phyloP scores from a whole-genome alignment of 2,888 invertebrate species.

The Hecatera dysodea region DNA sequence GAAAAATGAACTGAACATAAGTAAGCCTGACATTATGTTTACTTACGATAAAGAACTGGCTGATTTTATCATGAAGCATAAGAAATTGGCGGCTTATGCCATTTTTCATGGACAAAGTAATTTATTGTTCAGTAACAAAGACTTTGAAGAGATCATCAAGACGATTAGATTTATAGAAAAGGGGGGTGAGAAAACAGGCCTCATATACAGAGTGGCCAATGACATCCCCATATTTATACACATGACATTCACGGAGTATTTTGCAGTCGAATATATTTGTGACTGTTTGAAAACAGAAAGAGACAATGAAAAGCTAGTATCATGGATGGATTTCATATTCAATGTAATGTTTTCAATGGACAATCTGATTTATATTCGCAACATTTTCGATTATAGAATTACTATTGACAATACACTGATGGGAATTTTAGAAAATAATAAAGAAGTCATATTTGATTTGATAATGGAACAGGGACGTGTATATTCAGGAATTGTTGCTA shows the following conservation, averaged over 20 bases:
- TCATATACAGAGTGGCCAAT: conserved; percentile 31
- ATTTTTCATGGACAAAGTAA: conserved; percentile 12
- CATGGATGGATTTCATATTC: conserved; percentile 5
- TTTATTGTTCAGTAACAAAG: conserved; percentile 20
- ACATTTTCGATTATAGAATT: conserved; percentile 14
- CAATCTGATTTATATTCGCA: not conserved
- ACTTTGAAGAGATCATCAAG: conserved; percentile 26
- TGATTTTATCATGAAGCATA: conserved; percentile 45
- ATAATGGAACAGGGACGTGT: not conserved
- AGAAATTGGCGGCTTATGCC: conserved; percentile 46
- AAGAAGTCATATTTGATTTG: conserved; percentile 2
- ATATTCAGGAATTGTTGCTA: not conserved
- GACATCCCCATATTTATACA: conserved; percentile 43
- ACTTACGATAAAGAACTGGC: conserved; percentile 43
- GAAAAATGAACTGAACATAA: conserved; percentile 45
- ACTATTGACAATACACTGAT: conserved; percentile 1
- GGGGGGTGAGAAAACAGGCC: conserved; percentile 42
- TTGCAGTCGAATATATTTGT: conserved; percentile 45
- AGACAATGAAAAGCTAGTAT: not conserved
- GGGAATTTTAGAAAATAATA: not conserved
- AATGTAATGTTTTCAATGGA: conserved; percentile 6
- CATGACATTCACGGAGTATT: conserved; percentile 49
- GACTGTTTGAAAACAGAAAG: conserved; percentile 31
- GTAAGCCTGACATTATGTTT: conserved; percentile 25
- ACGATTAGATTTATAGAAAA: conserved; percentile 23